Evolutionary conservation across 2,888 invertebrate species (phyloP).

Genomic region (Trissolcus brochymenae): DNA sequence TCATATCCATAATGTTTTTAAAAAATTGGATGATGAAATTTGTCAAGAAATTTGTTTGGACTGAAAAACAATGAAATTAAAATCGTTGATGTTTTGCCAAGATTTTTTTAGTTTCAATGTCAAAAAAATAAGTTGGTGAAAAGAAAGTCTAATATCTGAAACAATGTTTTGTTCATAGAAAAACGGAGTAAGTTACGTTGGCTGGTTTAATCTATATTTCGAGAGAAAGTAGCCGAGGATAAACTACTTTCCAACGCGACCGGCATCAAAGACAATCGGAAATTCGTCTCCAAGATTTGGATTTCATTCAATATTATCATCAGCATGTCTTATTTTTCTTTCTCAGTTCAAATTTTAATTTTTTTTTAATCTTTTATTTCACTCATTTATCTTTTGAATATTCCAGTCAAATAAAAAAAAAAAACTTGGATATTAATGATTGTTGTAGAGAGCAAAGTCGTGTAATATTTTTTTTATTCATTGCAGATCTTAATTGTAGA

Average conservation of each 20-base stretch:
- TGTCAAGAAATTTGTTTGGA: too few relatives aligned
- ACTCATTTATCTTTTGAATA: neutral
- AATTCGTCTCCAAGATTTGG: slow-evolving; percentile 42
- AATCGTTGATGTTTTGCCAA: too few relatives aligned
- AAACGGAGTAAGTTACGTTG: slow-evolving; percentile 57
- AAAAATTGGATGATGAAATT: too few relatives aligned
- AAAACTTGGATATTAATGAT: neutral
- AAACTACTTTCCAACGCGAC: slow-evolving; percentile 48
- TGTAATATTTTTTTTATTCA: neutral
- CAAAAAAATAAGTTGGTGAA: too few relatives aligned
- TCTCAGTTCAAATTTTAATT: slow-evolving; percentile 1
- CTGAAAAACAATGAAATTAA: too few relatives aligned
- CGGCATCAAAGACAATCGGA: slow-evolving; percentile 43
- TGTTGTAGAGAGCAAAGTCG: neutral
- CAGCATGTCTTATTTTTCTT: slow-evolving; percentile 12
- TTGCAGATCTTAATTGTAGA: neutral
- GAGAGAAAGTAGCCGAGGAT: slow-evolving; percentile 49
- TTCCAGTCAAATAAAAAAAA: too few relatives aligned
- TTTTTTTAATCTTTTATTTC: slow-evolving; percentile 3
- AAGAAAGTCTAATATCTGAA: slow-evolving; percentile 18
- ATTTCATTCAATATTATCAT: slow-evolving; percentile 23
- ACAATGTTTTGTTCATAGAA: slow-evolving; percentile 55
- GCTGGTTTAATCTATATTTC: slow-evolving; percentile 46
- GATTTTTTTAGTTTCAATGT: too few relatives aligned
- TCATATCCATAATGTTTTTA: too few relatives aligned